Evolutionary conservation across 1,140 invertebrate species (phyloP), one percentile per base, ranked within the genome.

Genomic region (Bactericera cockerelli): DNA sequence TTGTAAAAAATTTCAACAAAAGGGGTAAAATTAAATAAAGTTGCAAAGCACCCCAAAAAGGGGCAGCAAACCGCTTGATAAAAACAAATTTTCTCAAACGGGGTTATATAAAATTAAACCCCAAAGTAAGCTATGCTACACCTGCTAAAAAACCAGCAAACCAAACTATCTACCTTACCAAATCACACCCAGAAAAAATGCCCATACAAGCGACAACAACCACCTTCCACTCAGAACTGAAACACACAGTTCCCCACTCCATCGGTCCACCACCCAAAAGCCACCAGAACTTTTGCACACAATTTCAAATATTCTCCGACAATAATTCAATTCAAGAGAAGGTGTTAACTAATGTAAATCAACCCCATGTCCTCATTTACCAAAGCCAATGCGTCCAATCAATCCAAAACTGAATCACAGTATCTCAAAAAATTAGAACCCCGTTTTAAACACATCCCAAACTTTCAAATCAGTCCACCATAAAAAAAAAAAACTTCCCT

Each of bases 211-310:
- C 28, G 13, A 31, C 4, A 6, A 31, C 4, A 13, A 6, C 28
- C 4, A 13, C 28, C 4, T 31, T 31, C 13, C 28, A 31, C 28
- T 31, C 28, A 31, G 28, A 31, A 31, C 28, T 31, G 28, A 31
- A 31, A 31, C 28, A 31, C 4, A 79, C 79, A 79, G 77, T 64
- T 74, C 79, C 61, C 80, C 81, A 1, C 66, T 84, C 82, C 82
- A 0, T 28, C 67, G 82, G 82, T 1, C 81, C 82, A 8, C 79
- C 82, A 26, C 83, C 83, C 1, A 78, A 79, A 63, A 86, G 86
- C 84, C 21, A 83, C 84, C 1, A 68, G 83, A 66, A 80, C 78
- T 4, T 82, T 83, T 67, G 72, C 73, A 57, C 76, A 78, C 65
- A 70, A 70, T 58, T 49, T 19, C 19, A 49, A 49, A 49, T 49